These are phyloP conservation scores for Esperia sulphurella DNA, from an alignment of 2,888 invertebrate genomes.

Conservation along the genomic window DNA sequence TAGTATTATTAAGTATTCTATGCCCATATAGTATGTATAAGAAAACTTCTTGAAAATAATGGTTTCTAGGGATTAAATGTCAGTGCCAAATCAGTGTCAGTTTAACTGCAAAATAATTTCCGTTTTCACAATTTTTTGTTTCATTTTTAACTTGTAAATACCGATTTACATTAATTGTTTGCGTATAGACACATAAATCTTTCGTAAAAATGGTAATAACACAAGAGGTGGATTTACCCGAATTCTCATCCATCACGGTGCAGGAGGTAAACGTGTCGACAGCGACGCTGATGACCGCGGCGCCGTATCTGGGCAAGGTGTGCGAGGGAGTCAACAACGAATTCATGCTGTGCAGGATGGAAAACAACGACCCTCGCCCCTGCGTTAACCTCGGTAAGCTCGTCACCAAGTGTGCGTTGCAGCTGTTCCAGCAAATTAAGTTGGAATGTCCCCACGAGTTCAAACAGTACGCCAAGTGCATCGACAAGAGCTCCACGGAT, in stretches of 20 bases:
- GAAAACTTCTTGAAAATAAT: too few species aligned
- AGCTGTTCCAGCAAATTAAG: constrained; percentile 91
- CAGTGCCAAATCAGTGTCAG: too few species aligned
- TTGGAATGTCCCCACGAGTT: constrained; percentile 89
- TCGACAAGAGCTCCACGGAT: constrained; percentile 88
- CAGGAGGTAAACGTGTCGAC: constrained; percentile 88
- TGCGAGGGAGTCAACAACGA: constrained; percentile 96
- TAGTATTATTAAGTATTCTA: too few species aligned
- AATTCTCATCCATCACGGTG: constrained; percentile 89
- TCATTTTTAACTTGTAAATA: too few species aligned
- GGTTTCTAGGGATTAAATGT: too few species aligned
- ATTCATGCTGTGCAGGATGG: constrained; percentile 92
- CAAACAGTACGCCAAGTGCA: constrained; percentile 83
- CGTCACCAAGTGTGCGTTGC: constrained; percentile 81
- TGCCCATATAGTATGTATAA: too few species aligned
- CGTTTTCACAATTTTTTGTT: too few species aligned
- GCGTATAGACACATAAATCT: too few species aligned
- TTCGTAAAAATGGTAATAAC: constrained; percentile 79
- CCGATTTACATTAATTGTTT: too few species aligned
- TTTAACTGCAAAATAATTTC: too few species aligned
- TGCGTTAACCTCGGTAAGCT: constrained; percentile 92
- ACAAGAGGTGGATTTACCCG: constrained; percentile 84
- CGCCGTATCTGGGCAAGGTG: constrained; percentile 93
- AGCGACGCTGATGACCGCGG: constrained; percentile 89
- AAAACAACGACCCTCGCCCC: constrained; percentile 88